phyloP scores from a whole-genome alignment of 2,888 invertebrate genomes.

The Dasypolia templi region DNA sequence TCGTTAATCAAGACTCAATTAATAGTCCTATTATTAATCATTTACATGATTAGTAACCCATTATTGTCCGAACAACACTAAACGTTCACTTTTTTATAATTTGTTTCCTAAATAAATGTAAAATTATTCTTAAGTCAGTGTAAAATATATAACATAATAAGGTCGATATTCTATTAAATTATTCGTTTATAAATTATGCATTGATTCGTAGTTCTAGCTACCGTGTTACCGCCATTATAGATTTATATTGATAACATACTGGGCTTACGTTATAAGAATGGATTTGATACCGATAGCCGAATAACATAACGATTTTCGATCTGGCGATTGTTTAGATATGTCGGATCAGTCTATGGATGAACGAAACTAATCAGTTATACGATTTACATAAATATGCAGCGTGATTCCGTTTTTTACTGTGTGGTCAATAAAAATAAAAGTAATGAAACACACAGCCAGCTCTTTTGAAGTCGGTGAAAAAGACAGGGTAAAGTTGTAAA shows the following conservation, averaged over 20 bases:
- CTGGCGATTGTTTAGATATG: slow-evolving; percentile 5
- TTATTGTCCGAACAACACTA: slow-evolving; percentile 62
- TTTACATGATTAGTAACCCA: slow-evolving; percentile 57
- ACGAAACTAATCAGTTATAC: slow-evolving; percentile 6
- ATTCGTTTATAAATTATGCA: slow-evolving; percentile 77
- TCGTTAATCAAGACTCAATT: slow-evolving; percentile 42
- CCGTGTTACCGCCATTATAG: slow-evolving; percentile 74
- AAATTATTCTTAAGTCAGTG: slow-evolving; percentile 66
- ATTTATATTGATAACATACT: slow-evolving; percentile 59
- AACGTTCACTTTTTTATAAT: slow-evolving; percentile 62
- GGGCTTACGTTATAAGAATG: slow-evolving; percentile 41
- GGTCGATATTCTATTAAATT: slow-evolving; percentile 74
- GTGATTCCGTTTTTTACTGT: neutral
- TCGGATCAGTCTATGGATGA: neutral
- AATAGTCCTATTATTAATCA: slow-evolving; percentile 50
- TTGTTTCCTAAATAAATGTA: slow-evolving; percentile 67
- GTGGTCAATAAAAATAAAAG: neutral
- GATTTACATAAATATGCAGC: slow-evolving; percentile 30
- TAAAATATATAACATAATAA: slow-evolving; percentile 70
- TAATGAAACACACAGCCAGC: neutral
- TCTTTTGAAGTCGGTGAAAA: neutral
- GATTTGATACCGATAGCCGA: slow-evolving; percentile 21
- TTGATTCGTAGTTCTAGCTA: slow-evolving; percentile 73
- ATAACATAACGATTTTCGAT: slow-evolving; percentile 29
- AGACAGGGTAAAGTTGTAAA: neutral